Base-by-base conservation (phyloP, 2,797 vertebrate species). In the Leptodactylus fallax region DNA sequence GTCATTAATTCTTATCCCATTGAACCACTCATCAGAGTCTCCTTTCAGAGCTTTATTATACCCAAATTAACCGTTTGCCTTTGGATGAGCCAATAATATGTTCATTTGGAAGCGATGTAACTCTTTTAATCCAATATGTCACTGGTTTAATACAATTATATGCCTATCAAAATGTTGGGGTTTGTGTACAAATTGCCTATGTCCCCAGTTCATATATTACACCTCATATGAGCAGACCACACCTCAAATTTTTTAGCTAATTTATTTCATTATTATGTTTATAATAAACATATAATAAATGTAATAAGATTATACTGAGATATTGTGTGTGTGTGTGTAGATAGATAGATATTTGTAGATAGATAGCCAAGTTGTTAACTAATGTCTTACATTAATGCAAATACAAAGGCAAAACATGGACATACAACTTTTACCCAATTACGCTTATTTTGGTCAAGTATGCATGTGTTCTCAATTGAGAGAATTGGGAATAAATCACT, bases 1-100 rank as follows among this genome's bases (percentile, higher is more conserved):
- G 85, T 89, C 88, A 83, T 89, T 89, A 86, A 89, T 89, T 89
- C 85, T 83, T 86, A 87, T 89, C 79, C 85, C 85, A 86, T 53
- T 83, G 85, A 89, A 89, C 80, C 85, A 79, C 60, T 86, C 72
- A 86, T 86, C 74, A 80, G 84, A 83, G 84, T 71, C 61, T 71
- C 53, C 55, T 51, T 60, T 86, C 79, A 87, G 55, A 53, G 63
- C 61, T 71, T 83, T 79, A 83, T 86, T 83, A 74, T 79, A 67
- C 60, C 56, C 53, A 86, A 63, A 79, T 89, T 89, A 89, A 89
- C 79, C 25, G 63, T 89, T 86, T 89, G 79, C 8, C 51, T 23
- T 65, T 67, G n/a, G 27, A 78, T 58, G 17, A 69, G 71, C 58
- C 79, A 78, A 53, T 61, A 78, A 81, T 82, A 69, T 78, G 79